Percentiles rank a stretch among this genome's conserved stretches.
Evolutionary conservation across 2,113 vertebrate species (phyloP).

Genomic region (Phrynosoma platyrhinos): DNA sequence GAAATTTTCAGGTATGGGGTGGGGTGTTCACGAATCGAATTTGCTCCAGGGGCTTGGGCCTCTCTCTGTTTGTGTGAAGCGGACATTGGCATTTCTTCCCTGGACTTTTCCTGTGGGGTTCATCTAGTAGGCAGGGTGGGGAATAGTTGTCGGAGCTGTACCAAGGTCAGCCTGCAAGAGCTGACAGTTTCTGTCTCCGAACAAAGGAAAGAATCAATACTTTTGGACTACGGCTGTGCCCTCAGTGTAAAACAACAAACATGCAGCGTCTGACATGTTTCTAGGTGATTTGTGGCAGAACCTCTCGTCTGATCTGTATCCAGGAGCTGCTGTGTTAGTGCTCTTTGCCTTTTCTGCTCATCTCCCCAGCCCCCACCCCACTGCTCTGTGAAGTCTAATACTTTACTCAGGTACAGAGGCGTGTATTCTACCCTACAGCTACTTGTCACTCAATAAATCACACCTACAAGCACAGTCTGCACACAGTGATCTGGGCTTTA

Average conservation of each 20-base stretch:
- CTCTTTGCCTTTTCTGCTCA: slow-evolving; percentile 75
- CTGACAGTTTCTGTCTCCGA: slow-evolving; percentile 98
- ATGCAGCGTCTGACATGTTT: slow-evolving; percentile 94
- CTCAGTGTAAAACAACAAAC: slow-evolving; percentile 98
- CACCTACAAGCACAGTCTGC: slow-evolving; percentile 79
- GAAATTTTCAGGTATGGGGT: slow-evolving; percentile 40
- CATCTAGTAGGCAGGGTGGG: slow-evolving; percentile 86
- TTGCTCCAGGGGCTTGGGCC: slow-evolving; percentile 77
- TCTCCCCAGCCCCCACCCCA: slow-evolving; percentile 49
- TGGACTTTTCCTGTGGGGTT: slow-evolving; percentile 86
- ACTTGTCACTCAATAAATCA: slow-evolving; percentile 90
- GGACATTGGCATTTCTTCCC: slow-evolving; percentile 81
- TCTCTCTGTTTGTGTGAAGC: slow-evolving; percentile 78
- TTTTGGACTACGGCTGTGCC: slow-evolving; percentile 98
- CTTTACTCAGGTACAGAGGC: slow-evolving; percentile 85
- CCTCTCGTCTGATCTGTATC: slow-evolving; percentile 89
- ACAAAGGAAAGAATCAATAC: slow-evolving; percentile 99
- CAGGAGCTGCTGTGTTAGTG: slow-evolving; percentile 83
- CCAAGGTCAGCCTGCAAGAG: slow-evolving; percentile 94
- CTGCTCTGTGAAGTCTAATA: slow-evolving; percentile 84
- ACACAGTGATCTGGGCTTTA: slow-evolving; percentile 80
- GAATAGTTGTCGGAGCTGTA: slow-evolving; percentile 93
- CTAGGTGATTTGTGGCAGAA: slow-evolving; percentile 88
- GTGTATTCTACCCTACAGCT: slow-evolving; percentile 83
- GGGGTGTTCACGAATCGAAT: slow-evolving; percentile 74